phyloP scores from a whole-genome alignment of 2,888 invertebrate species.

The Aspidiotus destructor region DNA sequence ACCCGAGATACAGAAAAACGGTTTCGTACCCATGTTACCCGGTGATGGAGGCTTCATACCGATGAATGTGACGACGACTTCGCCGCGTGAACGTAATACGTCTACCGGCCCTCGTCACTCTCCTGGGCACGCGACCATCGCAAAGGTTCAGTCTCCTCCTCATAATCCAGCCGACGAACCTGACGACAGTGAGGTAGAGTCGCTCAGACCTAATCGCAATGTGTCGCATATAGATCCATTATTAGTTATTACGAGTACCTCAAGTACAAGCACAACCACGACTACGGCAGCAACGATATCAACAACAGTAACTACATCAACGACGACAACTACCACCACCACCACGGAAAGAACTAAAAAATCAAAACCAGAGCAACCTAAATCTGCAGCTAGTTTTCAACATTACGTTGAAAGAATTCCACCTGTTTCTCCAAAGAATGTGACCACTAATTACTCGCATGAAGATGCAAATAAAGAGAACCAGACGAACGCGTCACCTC shows the following conservation, averaged over 20 bases:
- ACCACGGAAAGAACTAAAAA: background rate
- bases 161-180: background rate
- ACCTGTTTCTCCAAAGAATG: constrained; percentile 3
- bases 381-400: no score
- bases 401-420: no score
- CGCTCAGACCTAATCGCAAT: constrained; percentile 12
- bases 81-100: background rate
- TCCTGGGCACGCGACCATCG: constrained; percentile 36
- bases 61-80: constrained; percentile 46
- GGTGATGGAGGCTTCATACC: constrained; percentile 66
- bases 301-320: no score
- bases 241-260: background rate
- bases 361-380: no score
- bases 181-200: constrained; percentile 12
- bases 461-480: constrained; percentile 30
- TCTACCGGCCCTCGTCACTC: constrained; percentile 13
- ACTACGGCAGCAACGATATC: background rate
- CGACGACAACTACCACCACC: background rate
- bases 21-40: constrained; percentile 66
- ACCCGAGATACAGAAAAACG: constrained; percentile 62
- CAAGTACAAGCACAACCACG: background rate
- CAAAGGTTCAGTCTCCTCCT: constrained; percentile 22
- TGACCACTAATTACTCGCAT: background rate
- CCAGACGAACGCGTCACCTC: constrained; percentile 42
- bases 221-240: constrained; percentile 19